phyloP scores from a whole-genome alignment of 2,797 vertebrate genomes.

The Synanceia verrucosa region DNA sequence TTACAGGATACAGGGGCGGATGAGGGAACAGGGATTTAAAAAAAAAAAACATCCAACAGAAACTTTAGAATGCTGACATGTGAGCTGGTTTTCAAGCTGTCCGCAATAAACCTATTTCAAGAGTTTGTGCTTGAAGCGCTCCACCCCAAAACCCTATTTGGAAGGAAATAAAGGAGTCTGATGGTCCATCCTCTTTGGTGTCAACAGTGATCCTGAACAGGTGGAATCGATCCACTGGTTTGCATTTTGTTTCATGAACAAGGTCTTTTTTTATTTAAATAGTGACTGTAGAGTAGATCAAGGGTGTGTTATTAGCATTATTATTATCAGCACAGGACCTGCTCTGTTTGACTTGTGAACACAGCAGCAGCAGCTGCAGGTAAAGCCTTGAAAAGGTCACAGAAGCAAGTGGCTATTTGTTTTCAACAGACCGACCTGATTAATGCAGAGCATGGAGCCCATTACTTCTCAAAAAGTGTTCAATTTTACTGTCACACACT shows the following conservation, averaged over 20 bases:
- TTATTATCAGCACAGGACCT: not conserved
- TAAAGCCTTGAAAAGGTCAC: conserved; percentile 26
- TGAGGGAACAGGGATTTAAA: not conserved
- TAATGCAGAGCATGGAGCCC: not conserved
- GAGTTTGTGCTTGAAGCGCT: conserved; percentile 38
- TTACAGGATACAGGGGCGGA: conserved; percentile 48
- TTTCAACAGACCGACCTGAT: conserved; percentile 14
- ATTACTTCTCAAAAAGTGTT: conserved; percentile 1
- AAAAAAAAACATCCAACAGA: conserved; percentile 38
- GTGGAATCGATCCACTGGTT: not conserved
- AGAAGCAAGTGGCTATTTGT: not conserved
- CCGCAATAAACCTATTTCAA: conserved; percentile 22
- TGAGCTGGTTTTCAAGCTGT: conserved; percentile 28
- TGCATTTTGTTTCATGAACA: not conserved
- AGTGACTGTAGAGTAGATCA: not conserved
- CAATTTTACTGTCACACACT: not conserved
- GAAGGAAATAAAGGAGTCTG: conserved; percentile 4
- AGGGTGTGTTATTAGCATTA: conserved; percentile 13
- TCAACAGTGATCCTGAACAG: conserved; percentile 4
- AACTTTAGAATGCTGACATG: conserved; percentile 43
- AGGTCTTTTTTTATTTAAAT: not conserved
- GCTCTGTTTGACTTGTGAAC: conserved; percentile 33
- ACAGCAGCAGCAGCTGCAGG: conserved; percentile 1
- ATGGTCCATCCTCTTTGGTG: too few relatives aligned
- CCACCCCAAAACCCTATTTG: conserved; percentile 19